Percentiles rank a stretch among this genome's conserved stretches.
These are phyloP conservation scores for Proctacanthus coquilletti DNA, from an alignment of 1,140 invertebrate species.

Conservation along the genomic window DNA sequence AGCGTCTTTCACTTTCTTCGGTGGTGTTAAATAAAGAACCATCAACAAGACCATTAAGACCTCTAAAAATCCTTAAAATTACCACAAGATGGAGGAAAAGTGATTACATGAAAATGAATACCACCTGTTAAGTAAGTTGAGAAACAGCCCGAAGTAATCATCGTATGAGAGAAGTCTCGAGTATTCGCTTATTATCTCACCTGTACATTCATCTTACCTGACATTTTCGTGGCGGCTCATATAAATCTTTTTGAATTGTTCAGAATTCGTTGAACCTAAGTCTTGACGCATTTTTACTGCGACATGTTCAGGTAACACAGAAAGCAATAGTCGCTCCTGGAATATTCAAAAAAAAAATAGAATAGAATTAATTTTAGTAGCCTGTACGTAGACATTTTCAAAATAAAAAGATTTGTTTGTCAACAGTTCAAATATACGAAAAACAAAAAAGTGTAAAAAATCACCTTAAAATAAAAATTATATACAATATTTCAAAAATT, in stretches of 20 bases:
- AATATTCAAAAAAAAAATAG: conserved; percentile 9
- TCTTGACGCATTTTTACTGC: conserved; percentile 89
- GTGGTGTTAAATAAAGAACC: too few species aligned
- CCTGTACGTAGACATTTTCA: background rate
- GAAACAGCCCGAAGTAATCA: too few species aligned
- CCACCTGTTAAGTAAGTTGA: too few species aligned
- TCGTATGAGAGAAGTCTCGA: too few species aligned
- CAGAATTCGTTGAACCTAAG: conserved; percentile 67
- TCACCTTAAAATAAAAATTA: background rate
- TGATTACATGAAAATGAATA: too few species aligned
- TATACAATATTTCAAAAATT: too few species aligned
- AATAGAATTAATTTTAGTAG: background rate
- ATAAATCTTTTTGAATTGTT: conserved; percentile 93
- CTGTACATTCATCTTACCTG: conserved; percentile 45
- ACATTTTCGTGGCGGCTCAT: conserved; percentile 95
- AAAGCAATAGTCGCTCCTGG: conserved; percentile 76
- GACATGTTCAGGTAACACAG: conserved; percentile 86
- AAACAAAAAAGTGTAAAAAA: background rate
- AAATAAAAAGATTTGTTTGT: background rate
- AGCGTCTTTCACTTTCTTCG: too few species aligned
- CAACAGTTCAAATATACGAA: background rate
- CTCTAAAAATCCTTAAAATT: too few species aligned
- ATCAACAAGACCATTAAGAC: too few species aligned
- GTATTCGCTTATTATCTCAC: background rate
- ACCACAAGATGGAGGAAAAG: too few species aligned